A percentile compares a stretch with the other conserved stretches of the same genome.
phyloP scores from a whole-genome alignment of 2,797 vertebrate genomes.

The Arrhamphus sclerolepis region DNA sequence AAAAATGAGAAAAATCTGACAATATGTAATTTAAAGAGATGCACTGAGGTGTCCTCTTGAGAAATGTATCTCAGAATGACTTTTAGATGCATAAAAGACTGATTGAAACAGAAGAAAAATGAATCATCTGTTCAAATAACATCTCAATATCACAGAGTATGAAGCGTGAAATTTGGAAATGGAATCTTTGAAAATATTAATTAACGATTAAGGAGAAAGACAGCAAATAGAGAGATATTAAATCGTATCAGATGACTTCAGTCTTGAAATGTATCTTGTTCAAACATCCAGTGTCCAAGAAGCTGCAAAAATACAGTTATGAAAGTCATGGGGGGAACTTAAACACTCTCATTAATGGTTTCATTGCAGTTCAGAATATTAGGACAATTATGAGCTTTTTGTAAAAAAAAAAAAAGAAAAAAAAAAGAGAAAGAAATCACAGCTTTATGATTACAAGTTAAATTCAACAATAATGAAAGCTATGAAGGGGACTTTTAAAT shows the following conservation, averaged over 20 bases:
- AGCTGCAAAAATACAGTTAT: slow-evolving; percentile 18
- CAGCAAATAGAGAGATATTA: slow-evolving; percentile 50
- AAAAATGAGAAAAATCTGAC: too few relatives aligned
- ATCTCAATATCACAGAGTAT: slow-evolving; percentile 19
- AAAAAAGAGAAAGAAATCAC: neutral
- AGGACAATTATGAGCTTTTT: neutral
- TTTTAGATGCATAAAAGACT: too few relatives aligned
- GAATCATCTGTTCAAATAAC: slow-evolving; percentile 17
- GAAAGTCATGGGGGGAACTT: slow-evolving; percentile 10
- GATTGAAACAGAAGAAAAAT: too few relatives aligned
- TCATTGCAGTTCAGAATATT: neutral
- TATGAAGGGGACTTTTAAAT: too few relatives aligned
- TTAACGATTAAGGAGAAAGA: slow-evolving; percentile 23
- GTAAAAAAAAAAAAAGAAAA: too few relatives aligned
- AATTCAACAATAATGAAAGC: too few relatives aligned
- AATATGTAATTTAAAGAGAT: too few relatives aligned
- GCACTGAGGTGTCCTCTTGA: too few relatives aligned
- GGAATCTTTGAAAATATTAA: slow-evolving; percentile 28
- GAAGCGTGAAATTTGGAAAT: slow-evolving; percentile 25
- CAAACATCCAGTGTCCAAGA: slow-evolving; percentile 27
- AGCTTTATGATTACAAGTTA: neutral
- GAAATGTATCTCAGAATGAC: too few relatives aligned
- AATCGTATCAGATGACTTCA: slow-evolving; percentile 37
- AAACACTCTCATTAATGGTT: neutral
- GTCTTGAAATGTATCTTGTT: slow-evolving; percentile 26